phyloP scores from a whole-genome alignment of 2,888 invertebrate genomes.

The Helicoverpa assulta region DNA sequence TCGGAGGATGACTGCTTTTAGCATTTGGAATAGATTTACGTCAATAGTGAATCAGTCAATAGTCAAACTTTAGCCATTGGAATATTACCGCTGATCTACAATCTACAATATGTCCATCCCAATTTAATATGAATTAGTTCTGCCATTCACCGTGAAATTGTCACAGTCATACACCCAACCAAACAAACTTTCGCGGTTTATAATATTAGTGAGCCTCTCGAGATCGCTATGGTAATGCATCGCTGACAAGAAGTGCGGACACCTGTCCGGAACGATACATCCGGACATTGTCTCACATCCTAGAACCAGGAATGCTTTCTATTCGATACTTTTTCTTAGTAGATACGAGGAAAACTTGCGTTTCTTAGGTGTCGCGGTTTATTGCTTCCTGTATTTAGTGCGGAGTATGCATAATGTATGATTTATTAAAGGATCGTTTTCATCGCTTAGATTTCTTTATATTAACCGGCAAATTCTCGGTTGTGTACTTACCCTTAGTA shows the following conservation, averaged over 20 bases:
- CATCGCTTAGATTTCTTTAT: background rate
- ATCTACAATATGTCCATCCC: too few species aligned
- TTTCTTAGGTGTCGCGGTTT: conserved; percentile 26
- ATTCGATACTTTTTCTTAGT: conserved; percentile 61
- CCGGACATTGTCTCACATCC: conserved; percentile 86
- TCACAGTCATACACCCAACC: too few species aligned
- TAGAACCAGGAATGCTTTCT: conserved; percentile 69
- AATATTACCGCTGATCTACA: too few species aligned
- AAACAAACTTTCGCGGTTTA: too few species aligned
- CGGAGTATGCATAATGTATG: conserved; percentile 1
- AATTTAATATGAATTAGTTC: too few species aligned
- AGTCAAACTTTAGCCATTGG: too few species aligned
- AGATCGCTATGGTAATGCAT: conserved; percentile 71
- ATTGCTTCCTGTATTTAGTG: conserved; percentile 46
- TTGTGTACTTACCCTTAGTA: too few species aligned
- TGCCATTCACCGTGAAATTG: too few species aligned
- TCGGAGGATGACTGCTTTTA: too few species aligned
- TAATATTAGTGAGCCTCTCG: conserved; percentile 1
- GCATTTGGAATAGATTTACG: too few species aligned
- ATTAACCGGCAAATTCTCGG: too few species aligned
- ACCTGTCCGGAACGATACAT: conserved; percentile 87
- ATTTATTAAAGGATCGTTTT: background rate
- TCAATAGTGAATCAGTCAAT: too few species aligned
- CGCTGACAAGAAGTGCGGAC: conserved; percentile 65
- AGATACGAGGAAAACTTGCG: conserved; percentile 54